These are phyloP conservation scores for Caenorhabditis latens DNA, from an alignment of 1,140 invertebrate genomes.

Conservation along the genomic window DNA sequence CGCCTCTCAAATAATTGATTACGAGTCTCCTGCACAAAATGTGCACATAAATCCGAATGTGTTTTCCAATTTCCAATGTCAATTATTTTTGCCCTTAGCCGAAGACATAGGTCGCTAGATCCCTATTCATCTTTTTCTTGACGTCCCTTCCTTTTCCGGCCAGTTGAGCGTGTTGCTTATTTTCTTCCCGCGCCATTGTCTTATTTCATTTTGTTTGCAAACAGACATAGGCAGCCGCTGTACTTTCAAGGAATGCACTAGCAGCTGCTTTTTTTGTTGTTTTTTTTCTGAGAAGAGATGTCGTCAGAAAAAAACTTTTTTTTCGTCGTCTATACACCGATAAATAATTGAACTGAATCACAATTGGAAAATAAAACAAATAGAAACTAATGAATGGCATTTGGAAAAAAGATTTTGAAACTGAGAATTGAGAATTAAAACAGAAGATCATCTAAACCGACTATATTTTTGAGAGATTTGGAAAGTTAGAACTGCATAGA, in stretches of 20 bases:
- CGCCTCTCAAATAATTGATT: too few relatives aligned
- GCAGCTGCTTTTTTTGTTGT: neutral
- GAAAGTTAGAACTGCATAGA: neutral
- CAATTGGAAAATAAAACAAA: neutral
- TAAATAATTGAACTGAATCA: neutral
- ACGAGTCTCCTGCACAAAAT: too few relatives aligned
- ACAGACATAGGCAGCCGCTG: neutral
- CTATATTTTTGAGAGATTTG: neutral
- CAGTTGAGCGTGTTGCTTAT: neutral
- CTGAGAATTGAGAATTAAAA: neutral
- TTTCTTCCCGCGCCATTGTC: neutral
- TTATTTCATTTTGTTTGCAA: neutral
- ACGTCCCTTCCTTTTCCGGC: neutral
- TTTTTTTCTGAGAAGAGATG: neutral
- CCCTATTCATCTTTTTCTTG: neutral
- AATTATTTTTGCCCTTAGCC: neutral
- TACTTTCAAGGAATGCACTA: neutral
- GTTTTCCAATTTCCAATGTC: neutral
- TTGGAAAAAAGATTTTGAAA: neutral
- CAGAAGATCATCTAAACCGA: constrained; percentile 3
- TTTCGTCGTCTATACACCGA: neutral
- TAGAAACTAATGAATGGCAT: neutral
- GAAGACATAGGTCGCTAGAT: neutral
- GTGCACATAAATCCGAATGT: constrained; percentile 19
- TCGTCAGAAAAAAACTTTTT: neutral